phyloP scores from a whole-genome alignment of 2,113 vertebrate genomes.

The Notiomystis cincta region DNA sequence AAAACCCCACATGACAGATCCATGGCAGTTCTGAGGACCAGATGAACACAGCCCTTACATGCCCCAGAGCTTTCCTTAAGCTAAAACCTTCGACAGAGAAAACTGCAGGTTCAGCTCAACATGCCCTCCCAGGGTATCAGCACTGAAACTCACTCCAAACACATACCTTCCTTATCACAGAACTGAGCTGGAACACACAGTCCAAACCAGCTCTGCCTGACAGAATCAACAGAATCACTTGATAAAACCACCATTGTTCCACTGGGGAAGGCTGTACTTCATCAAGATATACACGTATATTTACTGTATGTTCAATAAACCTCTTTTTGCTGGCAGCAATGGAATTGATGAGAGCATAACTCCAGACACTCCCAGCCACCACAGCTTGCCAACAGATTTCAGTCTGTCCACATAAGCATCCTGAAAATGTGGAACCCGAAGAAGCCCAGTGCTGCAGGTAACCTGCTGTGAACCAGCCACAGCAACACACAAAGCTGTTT shows the following conservation, averaged over 20 bases:
- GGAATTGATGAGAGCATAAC: not conserved
- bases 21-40: not conserved
- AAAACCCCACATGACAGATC: not conserved
- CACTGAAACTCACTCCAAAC: not conserved
- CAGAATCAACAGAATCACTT: constrained; percentile 27
- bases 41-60: not conserved
- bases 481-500: not conserved
- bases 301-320: not conserved
- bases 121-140: not conserved
- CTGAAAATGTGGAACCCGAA: not conserved
- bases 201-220: not conserved
- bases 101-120: not conserved
- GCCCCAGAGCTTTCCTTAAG: not conserved
- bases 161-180: not conserved
- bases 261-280: constrained; percentile 1
- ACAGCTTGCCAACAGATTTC: not conserved
- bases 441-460: not conserved
- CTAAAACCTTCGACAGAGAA: not conserved
- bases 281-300: not conserved
- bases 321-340: not conserved
- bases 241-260: not conserved
- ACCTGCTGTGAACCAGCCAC: not conserved
- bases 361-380: not conserved
- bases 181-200: not conserved
- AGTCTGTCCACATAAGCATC: not conserved